Conservation (phyloP, 2,113 vertebrate genomes). For the Pogonocichla stellata region DNA sequence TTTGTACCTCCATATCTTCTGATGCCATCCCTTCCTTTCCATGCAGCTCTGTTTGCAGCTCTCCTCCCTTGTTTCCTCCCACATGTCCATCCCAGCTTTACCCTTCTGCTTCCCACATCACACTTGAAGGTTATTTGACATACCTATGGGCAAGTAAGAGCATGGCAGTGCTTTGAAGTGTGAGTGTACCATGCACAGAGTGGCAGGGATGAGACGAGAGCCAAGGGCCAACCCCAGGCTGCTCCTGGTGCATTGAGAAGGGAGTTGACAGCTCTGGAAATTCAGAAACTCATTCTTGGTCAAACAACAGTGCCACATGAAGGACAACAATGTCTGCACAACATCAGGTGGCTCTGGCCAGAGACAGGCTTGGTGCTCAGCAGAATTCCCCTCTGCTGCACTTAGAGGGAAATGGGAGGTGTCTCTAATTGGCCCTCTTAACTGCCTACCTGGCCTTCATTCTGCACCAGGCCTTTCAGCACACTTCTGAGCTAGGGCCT, state of each 20-base stretch:
- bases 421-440: background rate
- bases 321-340: background rate
- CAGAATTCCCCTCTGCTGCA: background rate
- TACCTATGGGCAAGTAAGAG: background rate
- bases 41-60: background rate
- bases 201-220: background rate
- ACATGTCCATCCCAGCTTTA: background rate
- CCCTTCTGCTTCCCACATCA: background rate
- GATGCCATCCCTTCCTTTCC: background rate
- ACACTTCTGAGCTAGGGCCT: background rate
- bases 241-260: background rate
- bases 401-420: background rate
- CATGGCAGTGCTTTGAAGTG: rapidly evolving
- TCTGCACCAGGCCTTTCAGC: background rate
- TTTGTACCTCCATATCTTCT: background rate
- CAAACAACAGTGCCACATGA: background rate
- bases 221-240: background rate
- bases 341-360: background rate
- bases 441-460: background rate
- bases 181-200: rapidly evolving
- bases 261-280: background rate
- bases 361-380: background rate
- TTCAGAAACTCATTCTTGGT: background rate
- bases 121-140: background rate
- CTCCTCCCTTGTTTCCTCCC: background rate